Evolutionary conservation across 1,140 invertebrate species (phyloP).

Genomic region (Sesamia nonagrioides): DNA sequence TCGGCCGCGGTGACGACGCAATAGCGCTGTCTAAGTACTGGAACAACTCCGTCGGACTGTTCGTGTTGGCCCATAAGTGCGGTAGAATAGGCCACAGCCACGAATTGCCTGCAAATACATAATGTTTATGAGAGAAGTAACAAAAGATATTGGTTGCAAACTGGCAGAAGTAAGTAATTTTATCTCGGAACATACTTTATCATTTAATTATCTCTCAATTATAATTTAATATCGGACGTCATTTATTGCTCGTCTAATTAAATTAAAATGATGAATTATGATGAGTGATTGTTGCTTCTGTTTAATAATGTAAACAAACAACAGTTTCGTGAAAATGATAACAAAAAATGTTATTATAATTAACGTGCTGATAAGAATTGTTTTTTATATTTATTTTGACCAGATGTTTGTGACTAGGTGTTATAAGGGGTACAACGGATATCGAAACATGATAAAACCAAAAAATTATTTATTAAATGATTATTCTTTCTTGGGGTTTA

Average conservation of each 20-base stretch:
- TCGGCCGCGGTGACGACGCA: conserved; percentile 70
- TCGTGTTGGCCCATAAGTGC: conserved; percentile 91
- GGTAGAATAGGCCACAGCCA: conserved; percentile 92
- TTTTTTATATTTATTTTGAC: no score
- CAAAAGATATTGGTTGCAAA: neutral
- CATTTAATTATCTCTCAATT: conserved; percentile 2
- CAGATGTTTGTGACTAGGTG: no score
- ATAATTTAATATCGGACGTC: neutral
- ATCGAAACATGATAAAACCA: no score
- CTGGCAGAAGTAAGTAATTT: neutral
- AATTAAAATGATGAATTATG: neutral
- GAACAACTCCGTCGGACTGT: conserved; percentile 86
- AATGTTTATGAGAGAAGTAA: neutral
- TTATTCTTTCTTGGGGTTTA: no score
- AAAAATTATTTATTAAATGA: no score
- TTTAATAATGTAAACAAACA: neutral
- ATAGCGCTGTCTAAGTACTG: conserved; percentile 88
- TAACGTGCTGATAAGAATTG: no score
- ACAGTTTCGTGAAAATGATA: neutral
- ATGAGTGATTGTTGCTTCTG: neutral
- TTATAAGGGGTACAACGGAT: no score
- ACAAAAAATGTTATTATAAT: neutral
- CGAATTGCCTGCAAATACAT: conserved; percentile 87
- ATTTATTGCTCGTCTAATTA: neutral
- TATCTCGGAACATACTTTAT: neutral